Evolutionary conservation across 2,113 vertebrate genomes (phyloP), one percentile per base, ranked within the genome.

Genomic region (Pyrgilauda ruficollis): DNA sequence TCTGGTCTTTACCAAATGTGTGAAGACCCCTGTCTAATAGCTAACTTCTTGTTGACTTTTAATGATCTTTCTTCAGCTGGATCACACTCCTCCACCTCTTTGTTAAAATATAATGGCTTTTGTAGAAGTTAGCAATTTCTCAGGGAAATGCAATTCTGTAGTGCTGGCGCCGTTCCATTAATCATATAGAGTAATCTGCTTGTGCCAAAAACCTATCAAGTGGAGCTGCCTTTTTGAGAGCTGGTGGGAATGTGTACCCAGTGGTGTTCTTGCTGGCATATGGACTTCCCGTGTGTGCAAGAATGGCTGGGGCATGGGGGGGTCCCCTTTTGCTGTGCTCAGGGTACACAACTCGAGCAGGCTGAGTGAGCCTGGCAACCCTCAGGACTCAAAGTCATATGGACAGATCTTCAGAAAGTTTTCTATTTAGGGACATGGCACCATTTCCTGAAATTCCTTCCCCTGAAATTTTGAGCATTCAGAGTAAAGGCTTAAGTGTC

Each of bases 161-260:
- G 64, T 5, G 1, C 81, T 97, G 96, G 96, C 94, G 30, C 3
- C 0, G 26, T 92, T 96, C 96, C 93, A 96, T 97, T 92, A 94
- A 97, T 94, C 96, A 90, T 97, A 95, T 92, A 94, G 90, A 94
- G 96, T 81, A 75, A 94, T 94, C 85, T 4, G 10, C 70, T 88
- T 63, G 92, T 96, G 96, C 96, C 96, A 96, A 95, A 95, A 97
- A 97, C 82, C 94, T 96, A 97, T 96, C 96, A 95, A 96, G 79
- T 89, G 84, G 90, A 96, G 93, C 92, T 94, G 95, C 94, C 94
- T 96, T 88, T 96, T 96, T 93, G 92, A 96, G 90, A 91, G 82
- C 88, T 97, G 83, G 92, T 96, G 93, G 94, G 90, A 97, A 96
- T 84, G 83, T 95, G 94, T 95, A 90, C 93, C 94, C 88, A 92